Base-by-base conservation (phyloP, 2,888 invertebrate genomes). In the Carcina quercana region DNA sequence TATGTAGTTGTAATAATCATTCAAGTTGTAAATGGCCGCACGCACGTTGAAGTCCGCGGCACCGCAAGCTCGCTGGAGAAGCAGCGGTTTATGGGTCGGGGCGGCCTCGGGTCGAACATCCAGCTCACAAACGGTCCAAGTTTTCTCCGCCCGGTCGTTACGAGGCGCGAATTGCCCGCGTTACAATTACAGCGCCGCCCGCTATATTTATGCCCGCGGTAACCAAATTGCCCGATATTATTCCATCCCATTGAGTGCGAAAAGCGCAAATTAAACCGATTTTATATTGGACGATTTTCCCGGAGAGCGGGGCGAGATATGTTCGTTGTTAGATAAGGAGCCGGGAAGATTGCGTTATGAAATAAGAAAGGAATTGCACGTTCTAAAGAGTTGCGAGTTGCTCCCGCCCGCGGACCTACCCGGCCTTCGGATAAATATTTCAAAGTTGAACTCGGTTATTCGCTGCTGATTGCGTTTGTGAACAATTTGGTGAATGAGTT, bases 211-310 rank as follows among this genome's bases (percentile, higher is more conserved):
- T 83, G 78, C 74, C 63, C 58, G 83, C 79, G 83, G 83, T 83
- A 83, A 83, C 83, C 76, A 83, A 83, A 83, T 83, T 83, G 83
- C 83, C 76, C 76, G 79, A 82, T 82, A 83, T 83, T 83, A 83
- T 83, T 83, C 83, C 82, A 73, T 80, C 80, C 83, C 83, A 83
- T 83, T 83, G 83, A 83, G 83, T 83, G 79, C 78, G 83, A 83
- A 82, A 83, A 82, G 83, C 80, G 82, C 83, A 83, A 83, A 83
- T 83, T 83, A 83, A 83, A 83, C 79, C 82, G 82, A 83, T 82
- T 83, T 83, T 83, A 83, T 83, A 83, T 83, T 82, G 74, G 82
- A 82, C 72, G 82, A 82, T 83, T 83, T 75, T 78, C 82, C 68
- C 65, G 59, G 58, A 70, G 68, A 72, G 71, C 75, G 73, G 71